These are phyloP conservation scores for Eidolon dupreanum DNA, from an alignment of 2,797 vertebrate species.

Conservation along the genomic window DNA sequence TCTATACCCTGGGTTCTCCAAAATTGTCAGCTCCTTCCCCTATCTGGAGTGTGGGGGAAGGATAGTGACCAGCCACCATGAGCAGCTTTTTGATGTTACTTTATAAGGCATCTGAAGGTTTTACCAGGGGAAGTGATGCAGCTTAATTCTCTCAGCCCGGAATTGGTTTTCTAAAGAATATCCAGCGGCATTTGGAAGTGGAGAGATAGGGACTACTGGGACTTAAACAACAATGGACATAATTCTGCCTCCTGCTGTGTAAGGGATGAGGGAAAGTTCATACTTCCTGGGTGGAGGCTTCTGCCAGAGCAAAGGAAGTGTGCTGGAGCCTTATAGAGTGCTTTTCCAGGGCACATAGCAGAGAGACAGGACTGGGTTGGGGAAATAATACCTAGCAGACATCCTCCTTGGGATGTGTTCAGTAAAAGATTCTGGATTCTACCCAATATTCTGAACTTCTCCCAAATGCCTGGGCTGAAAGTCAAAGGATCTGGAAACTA, in stretches of 20 bases:
- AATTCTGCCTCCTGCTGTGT: not conserved
- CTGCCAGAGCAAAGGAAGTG: not conserved
- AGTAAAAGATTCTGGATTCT: not conserved
- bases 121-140: not conserved
- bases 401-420: not conserved
- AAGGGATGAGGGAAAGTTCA: not conserved
- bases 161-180: conserved; percentile 34
- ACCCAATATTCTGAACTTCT: not conserved
- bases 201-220: not conserved
- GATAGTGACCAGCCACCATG: not conserved
- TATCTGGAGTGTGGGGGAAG: not conserved
- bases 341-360: not conserved
- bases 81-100: not conserved
- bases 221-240: not conserved
- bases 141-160: not conserved
- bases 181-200: not conserved
- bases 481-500: not conserved
- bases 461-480: conserved; percentile 12
- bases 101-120: not conserved
- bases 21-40: not conserved
- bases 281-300: not conserved
- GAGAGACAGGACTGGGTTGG: not conserved
- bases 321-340: not conserved
- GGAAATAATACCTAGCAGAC: not conserved
- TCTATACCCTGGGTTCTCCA: not conserved